Base-by-base conservation (phyloP, 2,888 invertebrate genomes). In the Meteorus cinctellus region DNA sequence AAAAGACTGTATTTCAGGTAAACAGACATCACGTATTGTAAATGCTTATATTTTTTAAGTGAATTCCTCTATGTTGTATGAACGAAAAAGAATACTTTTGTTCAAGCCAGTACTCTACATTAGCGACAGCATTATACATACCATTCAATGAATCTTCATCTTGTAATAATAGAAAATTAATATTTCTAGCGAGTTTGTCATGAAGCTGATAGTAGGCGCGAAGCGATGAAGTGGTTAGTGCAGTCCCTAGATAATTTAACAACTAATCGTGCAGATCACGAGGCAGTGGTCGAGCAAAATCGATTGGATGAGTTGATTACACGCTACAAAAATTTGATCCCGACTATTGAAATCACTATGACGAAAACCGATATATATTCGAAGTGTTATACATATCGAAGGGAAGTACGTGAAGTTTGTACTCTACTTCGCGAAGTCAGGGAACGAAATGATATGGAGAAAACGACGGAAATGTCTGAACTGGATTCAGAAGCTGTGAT, bases 221-320 rank as follows among this genome's bases (percentile, higher is more conserved):
- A 97, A 89, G 97, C 97, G 85, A 97, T 98, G 95, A 97, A 97
- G 87, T 97, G 97, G 96, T 91, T 98, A 74, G 96, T 97, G 0
- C 96, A 97, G 90, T 96, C 96, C 16, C 90, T 98, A 71, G 97
- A 98, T 85, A 94, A 95, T 84, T 92, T 98, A 77, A 93, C 96
- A 27, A 94, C 95, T 76, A 95, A 96, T 86, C 95, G 96, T 82
- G 93, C 95, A 14, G 96, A 97, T 84, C 92, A 92, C 65, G 96
- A 97, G 90, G 95, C 96, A 0, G 91, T 94, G 79, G 90, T 92
- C 34, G 97, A 98, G 89, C 97, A 97, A 88, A 92, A 93, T 78
- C 94, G 94, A 84, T 91, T 98, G 16, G 96, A 97, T 87, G 93
- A 93, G 78, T 91, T 98, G 24, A 95, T 98, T 77, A 92, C 95